A percentile compares a stretch with the other conserved stretches of the same genome.
Evolutionary conservation across 2,888 invertebrate genomes (phyloP).

Genomic region (Dolichopus griseipennis): DNA sequence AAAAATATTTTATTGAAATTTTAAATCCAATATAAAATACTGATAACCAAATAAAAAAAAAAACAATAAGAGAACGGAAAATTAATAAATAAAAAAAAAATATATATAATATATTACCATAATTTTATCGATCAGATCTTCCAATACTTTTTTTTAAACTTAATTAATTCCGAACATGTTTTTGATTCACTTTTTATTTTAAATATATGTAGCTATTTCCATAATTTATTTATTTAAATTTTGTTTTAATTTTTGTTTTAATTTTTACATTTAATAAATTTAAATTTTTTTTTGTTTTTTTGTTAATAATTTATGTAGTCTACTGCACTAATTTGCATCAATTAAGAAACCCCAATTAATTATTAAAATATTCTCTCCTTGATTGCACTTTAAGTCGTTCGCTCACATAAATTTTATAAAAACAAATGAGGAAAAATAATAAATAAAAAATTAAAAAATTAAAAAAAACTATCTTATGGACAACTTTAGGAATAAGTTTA

Average conservation of each 20-base stretch:
- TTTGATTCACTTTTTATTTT: not conserved
- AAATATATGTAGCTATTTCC: not conserved
- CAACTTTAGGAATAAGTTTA: too few relatives aligned
- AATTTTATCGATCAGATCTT: not conserved
- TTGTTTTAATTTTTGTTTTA: too few relatives aligned
- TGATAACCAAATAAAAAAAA: not conserved
- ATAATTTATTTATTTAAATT: too few relatives aligned
- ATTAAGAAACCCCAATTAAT: conserved; percentile 5
- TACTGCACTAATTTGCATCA: not conserved
- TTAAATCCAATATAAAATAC: not conserved
- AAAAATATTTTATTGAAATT: too few relatives aligned
- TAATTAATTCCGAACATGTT: not conserved
- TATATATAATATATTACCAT: not conserved
- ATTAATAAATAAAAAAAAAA: too few relatives aligned
- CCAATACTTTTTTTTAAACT: not conserved
- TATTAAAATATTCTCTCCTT: conserved; percentile 6
- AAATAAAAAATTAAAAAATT: too few relatives aligned
- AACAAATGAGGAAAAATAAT: too few relatives aligned
- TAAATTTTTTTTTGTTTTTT: not conserved
- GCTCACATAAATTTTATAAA: not conserved
- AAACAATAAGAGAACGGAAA: too few relatives aligned
- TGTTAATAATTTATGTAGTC: not conserved
- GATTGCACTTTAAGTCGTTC: conserved; percentile 3
- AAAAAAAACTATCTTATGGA: too few relatives aligned
- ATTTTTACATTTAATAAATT: too few relatives aligned